phyloP scores from a whole-genome alignment of 1,140 invertebrate genomes.

The Trichonephila inaurata region DNA sequence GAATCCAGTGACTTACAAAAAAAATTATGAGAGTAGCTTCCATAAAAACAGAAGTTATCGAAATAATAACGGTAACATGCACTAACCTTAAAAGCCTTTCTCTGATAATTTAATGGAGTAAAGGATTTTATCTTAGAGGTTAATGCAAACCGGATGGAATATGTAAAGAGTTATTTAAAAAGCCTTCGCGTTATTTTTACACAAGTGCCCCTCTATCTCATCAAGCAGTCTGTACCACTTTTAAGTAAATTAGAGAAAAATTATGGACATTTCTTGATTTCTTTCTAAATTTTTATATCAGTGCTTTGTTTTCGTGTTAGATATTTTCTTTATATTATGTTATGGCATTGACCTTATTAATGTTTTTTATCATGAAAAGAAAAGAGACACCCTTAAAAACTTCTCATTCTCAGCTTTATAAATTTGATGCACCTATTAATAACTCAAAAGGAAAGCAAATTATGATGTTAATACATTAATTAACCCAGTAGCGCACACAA shows the following conservation, averaged over 20 bases:
- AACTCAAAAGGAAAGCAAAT: too few relatives aligned
- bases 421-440: too few relatives aligned
- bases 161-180: neutral
- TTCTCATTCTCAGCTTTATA: too few relatives aligned
- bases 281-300: neutral
- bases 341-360: neutral
- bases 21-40: neutral
- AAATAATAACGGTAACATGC: conserved; percentile 16
- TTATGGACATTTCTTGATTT: neutral
- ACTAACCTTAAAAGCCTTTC: conserved; percentile 12
- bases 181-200: neutral
- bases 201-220: neutral
- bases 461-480: too few relatives aligned
- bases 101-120: conserved; percentile 11
- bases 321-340: neutral
- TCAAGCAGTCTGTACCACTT: neutral
- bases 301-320: neutral
- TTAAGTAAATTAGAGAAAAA: neutral
- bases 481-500: too few relatives aligned
- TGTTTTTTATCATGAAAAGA: neutral
- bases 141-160: neutral
- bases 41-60: neutral
- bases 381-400: too few relatives aligned
- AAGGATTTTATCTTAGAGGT: neutral
- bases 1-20: neutral